Percentiles rank a stretch among this genome's conserved stretches.
Evolutionary conservation across 2,888 invertebrate species (phyloP).

Genomic region (Choristoneura rosaceana): DNA sequence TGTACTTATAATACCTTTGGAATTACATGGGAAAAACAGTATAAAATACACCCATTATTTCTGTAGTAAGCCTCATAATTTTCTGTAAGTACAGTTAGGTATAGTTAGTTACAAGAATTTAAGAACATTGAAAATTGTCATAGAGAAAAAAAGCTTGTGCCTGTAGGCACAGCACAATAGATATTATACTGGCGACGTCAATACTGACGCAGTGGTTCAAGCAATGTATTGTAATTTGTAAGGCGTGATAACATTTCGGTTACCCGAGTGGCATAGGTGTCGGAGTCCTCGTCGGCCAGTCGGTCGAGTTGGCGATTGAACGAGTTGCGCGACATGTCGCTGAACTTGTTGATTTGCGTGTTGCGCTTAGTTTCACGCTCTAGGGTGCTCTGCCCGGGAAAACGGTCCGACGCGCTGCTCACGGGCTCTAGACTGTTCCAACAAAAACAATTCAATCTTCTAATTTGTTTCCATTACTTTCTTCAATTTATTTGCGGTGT

Average conservation of each 20-base stretch:
- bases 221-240: background rate
- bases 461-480: background rate
- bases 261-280: constrained; percentile 74
- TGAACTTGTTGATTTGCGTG: constrained; percentile 86
- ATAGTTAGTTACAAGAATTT: too few relatives aligned
- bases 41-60: too few relatives aligned
- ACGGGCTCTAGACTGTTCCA: constrained; percentile 88
- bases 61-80: too few relatives aligned
- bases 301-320: constrained; percentile 79
- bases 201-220: too few relatives aligned
- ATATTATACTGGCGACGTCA: too few relatives aligned
- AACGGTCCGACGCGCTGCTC: constrained; percentile 88
- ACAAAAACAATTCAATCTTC: constrained; percentile 24
- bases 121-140: too few relatives aligned
- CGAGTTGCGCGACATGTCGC: constrained; percentile 71
- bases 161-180: too few relatives aligned
- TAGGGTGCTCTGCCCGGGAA: constrained; percentile 76
- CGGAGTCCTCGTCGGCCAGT: constrained; percentile 77
- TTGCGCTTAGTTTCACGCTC: constrained; percentile 87
- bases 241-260: constrained; percentile 48
- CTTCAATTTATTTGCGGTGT: background rate
- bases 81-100: too few relatives aligned
- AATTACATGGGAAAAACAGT: background rate
- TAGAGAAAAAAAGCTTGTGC: too few relatives aligned
- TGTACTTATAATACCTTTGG: background rate